Percentiles rank a stretch among this genome's conserved stretches.
Evolutionary conservation across 1,140 invertebrate species (phyloP).

Genomic region (Hestina assimilis): DNA sequence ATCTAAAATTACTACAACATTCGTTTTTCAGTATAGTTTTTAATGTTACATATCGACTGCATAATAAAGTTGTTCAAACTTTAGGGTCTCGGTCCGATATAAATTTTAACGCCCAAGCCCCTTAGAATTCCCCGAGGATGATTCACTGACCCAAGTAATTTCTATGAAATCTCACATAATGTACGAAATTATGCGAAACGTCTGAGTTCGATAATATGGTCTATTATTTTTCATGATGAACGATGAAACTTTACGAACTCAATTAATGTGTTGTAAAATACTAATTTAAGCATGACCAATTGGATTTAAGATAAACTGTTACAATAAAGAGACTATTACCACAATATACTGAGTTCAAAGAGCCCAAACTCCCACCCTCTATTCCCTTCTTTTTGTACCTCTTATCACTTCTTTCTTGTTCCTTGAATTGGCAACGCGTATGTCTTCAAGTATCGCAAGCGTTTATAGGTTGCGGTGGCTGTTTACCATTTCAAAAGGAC

Average conservation of each 20-base stretch:
- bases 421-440: too few relatives aligned
- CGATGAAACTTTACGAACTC: not conserved
- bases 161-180: constrained; percentile 16
- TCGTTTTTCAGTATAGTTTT: too few relatives aligned
- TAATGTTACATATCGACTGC: not conserved
- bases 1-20: too few relatives aligned
- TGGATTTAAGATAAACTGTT: not conserved
- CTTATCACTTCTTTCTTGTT: too few relatives aligned
- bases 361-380: too few relatives aligned
- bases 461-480: too few relatives aligned
- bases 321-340: not conserved
- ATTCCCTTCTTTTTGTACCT: too few relatives aligned
- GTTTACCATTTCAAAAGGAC: too few relatives aligned
- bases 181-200: constrained; percentile 10
- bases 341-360: not conserved
- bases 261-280: too few relatives aligned
- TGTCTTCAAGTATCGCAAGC: too few relatives aligned
- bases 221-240: not conserved
- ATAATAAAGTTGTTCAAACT: constrained; percentile 10
- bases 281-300: too few relatives aligned
- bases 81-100: constrained; percentile 19
- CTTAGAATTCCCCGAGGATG: constrained; percentile 10
- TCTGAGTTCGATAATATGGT: constrained; percentile 9
- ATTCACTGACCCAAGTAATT: constrained; percentile 18
- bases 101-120: constrained; percentile 15